Evolutionary conservation across 2,888 invertebrate species (phyloP).

Genomic region (Andrena hattorfiana): DNA sequence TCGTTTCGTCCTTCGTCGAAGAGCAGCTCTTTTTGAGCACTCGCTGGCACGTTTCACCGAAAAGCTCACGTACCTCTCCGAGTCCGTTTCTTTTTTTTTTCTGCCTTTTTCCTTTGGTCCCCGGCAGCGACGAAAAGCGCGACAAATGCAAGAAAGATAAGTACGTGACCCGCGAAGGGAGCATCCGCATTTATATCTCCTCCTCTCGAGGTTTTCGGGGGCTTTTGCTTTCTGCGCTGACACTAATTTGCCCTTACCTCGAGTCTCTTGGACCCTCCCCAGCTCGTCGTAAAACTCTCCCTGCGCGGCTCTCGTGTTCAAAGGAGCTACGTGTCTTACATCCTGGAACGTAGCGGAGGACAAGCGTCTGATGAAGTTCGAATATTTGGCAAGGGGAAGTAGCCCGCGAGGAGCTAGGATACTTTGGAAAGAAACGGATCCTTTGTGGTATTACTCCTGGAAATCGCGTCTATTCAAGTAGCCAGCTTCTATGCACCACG

Average conservation of each 20-base stretch:
- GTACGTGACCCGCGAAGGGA: conserved; percentile 56
- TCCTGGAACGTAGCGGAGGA: conserved; percentile 3
- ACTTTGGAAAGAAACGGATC: not conserved
- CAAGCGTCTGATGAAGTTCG: conserved; percentile 27
- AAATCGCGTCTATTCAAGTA: too few relatives aligned
- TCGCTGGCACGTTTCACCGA: conserved; percentile 41
- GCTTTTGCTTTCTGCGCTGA: conserved; percentile 48
- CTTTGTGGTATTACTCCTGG: not conserved
- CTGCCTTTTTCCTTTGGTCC: not conserved
- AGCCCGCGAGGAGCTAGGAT: not conserved
- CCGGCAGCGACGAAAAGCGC: conserved; percentile 43
- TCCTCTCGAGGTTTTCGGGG: conserved; percentile 57
- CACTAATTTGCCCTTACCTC: conserved; percentile 58
- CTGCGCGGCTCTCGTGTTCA: not conserved
- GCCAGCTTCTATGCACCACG: too few relatives aligned
- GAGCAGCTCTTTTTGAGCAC: conserved; percentile 29
- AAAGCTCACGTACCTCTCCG: conserved; percentile 37
- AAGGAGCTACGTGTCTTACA: conserved; percentile 42
- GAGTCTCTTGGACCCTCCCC: conserved; percentile 30
- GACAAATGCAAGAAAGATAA: conserved; percentile 62
- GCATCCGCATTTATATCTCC: conserved; percentile 57
- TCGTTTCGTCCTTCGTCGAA: conserved; percentile 6
- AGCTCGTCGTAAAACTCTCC: conserved; percentile 17
- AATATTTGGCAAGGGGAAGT: conserved; percentile 14
- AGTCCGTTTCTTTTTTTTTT: not conserved